Evolutionary conservation across 1,140 invertebrate genomes (phyloP).

Genomic region (Himalopsyche phryganea): DNA sequence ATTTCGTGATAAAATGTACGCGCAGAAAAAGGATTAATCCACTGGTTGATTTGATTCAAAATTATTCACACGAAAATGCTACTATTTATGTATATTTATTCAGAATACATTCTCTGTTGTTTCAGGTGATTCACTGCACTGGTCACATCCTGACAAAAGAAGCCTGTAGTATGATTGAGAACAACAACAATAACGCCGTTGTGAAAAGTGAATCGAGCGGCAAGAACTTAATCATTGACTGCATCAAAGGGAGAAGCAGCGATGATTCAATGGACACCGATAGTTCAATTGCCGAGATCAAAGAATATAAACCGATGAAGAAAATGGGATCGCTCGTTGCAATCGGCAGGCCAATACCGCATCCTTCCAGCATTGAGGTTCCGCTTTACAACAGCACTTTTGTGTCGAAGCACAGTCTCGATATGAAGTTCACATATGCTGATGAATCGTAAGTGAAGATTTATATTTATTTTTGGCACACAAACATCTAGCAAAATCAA

Average conservation of each 20-base stretch:
- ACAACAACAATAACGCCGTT: constrained; percentile 4
- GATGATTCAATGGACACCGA: constrained; percentile 5
- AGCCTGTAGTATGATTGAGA: neutral
- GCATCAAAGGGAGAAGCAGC: constrained; percentile 19
- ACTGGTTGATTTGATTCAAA: too few species aligned
- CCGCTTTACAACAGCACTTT: constrained; percentile 86
- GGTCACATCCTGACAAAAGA: constrained; percentile 66
- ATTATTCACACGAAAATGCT: too few species aligned
- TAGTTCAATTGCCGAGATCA: constrained; percentile 32
- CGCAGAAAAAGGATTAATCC: too few species aligned
- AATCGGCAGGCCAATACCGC: constrained; percentile 84
- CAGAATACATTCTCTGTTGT: constrained; percentile 17
- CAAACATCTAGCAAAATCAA: too few species aligned
- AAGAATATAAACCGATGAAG: constrained; percentile 28
- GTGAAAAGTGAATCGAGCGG: constrained; percentile 18
- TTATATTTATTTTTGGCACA: too few species aligned
- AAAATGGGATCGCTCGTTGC: constrained; percentile 64
- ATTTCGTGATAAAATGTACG: too few species aligned
- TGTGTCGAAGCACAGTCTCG: constrained; percentile 84
- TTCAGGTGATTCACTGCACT: constrained; percentile 83
- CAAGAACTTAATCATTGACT: constrained; percentile 8
- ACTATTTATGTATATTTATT: too few species aligned
- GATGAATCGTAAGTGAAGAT: constrained; percentile 80
- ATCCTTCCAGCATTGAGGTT: constrained; percentile 89
- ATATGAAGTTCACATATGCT: constrained; percentile 92